These are phyloP conservation scores for Clitarchus hookeri DNA, from an alignment of 2,888 invertebrate genomes.

Conservation along the genomic window DNA sequence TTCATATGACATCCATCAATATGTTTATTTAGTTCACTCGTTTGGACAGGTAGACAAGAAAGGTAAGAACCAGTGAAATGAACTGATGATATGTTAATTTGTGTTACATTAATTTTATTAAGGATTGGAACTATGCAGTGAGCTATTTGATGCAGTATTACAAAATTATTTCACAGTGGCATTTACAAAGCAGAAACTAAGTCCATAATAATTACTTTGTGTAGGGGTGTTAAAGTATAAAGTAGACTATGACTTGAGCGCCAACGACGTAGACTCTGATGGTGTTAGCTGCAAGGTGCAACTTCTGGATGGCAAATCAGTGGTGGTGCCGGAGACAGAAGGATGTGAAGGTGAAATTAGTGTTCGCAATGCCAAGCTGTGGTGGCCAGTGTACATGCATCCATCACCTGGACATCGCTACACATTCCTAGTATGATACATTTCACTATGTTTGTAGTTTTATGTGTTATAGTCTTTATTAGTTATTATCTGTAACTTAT, in stretches of 20 bases:
- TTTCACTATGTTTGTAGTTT: background rate
- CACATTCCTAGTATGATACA: slow-evolving; percentile 44
- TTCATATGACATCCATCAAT: no score
- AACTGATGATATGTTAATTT: no score
- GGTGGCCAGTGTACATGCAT: slow-evolving; percentile 47
- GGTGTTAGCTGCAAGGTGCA: slow-evolving; percentile 29
- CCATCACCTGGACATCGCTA: slow-evolving; percentile 46
- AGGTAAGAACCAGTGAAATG: no score
- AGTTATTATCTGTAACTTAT: background rate
- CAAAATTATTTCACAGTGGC: no score
- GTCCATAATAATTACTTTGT: background rate
- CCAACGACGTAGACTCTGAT: slow-evolving; percentile 33
- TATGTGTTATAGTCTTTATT: background rate
- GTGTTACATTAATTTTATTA: no score
- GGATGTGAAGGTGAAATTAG: slow-evolving; percentile 44
- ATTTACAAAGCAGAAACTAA: no score
- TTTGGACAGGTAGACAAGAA: no score
- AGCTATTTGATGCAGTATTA: no score
- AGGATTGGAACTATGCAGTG: no score
- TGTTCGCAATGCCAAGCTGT: slow-evolving; percentile 43
- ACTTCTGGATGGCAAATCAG: slow-evolving; percentile 5
- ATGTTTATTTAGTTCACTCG: no score
- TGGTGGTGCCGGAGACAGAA: background rate
- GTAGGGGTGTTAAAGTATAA: slow-evolving; percentile 36
- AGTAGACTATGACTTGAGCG: slow-evolving; percentile 17